Percentiles rank a stretch among this genome's conserved stretches.
Conservation (phyloP, 2,888 invertebrate species). For the Odontothrips loti region DNA sequence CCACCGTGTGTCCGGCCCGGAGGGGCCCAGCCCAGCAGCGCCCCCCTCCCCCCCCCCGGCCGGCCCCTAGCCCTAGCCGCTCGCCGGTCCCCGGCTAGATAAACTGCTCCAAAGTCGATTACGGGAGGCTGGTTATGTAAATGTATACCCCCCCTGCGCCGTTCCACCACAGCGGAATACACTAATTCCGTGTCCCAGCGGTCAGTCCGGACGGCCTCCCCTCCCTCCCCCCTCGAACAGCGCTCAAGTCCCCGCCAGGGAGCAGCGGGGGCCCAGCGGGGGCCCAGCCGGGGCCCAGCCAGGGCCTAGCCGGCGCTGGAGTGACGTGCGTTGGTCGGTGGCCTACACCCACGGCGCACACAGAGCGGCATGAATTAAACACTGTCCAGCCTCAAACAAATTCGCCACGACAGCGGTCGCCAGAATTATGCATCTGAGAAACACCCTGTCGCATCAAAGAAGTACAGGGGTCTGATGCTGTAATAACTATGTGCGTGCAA, state of each 20-base stretch:
- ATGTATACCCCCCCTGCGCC: neutral
- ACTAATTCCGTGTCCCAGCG: constrained; percentile 11
- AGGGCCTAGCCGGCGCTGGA: too few species aligned
- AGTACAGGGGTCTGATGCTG: neutral
- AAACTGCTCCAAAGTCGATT: constrained; percentile 26
- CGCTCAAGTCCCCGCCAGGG: neutral
- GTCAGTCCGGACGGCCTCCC: neutral
- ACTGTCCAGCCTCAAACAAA: too few species aligned
- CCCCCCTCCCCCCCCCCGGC: neutral
- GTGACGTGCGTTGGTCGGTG: too few species aligned
- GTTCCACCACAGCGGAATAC: neutral
- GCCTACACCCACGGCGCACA: too few species aligned
- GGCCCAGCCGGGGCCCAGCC: neutral
- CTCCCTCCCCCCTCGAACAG: neutral
- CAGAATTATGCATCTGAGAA: too few species aligned
- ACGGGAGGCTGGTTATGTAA: constrained; percentile 3
- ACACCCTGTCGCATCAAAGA: too few species aligned
- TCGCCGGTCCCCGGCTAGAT: neutral
- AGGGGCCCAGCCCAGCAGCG: neutral
- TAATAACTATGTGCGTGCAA: neutral
- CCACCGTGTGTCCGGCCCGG: neutral
- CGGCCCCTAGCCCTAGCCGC: neutral
- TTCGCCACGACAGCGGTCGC: too few species aligned
- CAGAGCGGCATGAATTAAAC: too few species aligned
- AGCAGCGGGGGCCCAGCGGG: neutral